These are phyloP conservation scores for Drosophila limbata DNA, from an alignment of 2,888 invertebrate species.

Conservation along the genomic window DNA sequence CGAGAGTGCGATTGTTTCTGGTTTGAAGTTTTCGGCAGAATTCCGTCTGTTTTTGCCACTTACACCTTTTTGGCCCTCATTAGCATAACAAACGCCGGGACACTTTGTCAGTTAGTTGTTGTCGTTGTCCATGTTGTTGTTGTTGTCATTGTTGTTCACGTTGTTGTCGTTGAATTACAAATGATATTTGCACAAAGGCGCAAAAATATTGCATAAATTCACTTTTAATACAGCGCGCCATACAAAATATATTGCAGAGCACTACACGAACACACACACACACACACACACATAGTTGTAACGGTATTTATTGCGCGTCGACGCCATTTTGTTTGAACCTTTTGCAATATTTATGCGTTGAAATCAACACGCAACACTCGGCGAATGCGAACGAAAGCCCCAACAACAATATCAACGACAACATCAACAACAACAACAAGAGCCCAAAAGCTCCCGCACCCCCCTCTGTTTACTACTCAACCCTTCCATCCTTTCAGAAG, in stretches of 20 bases:
- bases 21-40: constrained; percentile 22
- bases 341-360: constrained; percentile 80
- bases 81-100: constrained; percentile 71
- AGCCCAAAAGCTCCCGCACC: constrained; percentile 16
- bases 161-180: constrained; percentile 65
- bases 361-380: constrained; percentile 78
- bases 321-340: constrained; percentile 80
- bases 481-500: neutral
- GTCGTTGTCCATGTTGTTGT: constrained; percentile 32
- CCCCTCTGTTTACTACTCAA: neutral
- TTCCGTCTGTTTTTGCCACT: constrained; percentile 30
- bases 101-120: constrained; percentile 37
- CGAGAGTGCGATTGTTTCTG: constrained; percentile 21
- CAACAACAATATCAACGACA: constrained; percentile 30
- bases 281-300: constrained; percentile 33
- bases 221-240: constrained; percentile 73
- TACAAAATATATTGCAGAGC: constrained; percentile 34
- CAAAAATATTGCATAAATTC: constrained; percentile 79
- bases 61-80: constrained; percentile 62
- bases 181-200: constrained; percentile 78
- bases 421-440: constrained; percentile 38
- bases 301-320: constrained; percentile 79
- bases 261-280: constrained; percentile 22
- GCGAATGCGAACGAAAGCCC: constrained; percentile 47
- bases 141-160: constrained; percentile 28